These are phyloP conservation scores for Invenusta paracnida DNA, from an alignment of 2,888 invertebrate species.

Conservation along the genomic window DNA sequence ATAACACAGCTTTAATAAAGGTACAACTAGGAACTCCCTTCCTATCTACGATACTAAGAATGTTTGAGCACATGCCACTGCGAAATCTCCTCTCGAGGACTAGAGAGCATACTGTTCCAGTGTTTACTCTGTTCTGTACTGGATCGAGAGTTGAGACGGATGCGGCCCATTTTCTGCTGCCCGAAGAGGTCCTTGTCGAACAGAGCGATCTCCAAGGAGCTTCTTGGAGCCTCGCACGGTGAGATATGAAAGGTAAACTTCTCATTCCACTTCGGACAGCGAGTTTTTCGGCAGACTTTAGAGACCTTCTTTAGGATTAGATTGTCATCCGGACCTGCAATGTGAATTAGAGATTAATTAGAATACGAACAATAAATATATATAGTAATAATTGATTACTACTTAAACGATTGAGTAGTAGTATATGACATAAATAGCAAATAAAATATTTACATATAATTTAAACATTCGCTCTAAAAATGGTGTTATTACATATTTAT, in stretches of 20 bases:
- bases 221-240: constrained; percentile 91
- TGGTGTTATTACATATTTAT: too few relatives aligned
- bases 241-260: constrained; percentile 91
- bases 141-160: constrained; percentile 65
- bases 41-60: constrained; percentile 46
- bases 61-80: constrained; percentile 90
- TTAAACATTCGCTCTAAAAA: too few relatives aligned
- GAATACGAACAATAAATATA: too few relatives aligned
- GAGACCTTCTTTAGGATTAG: constrained; percentile 73
- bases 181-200: constrained; percentile 97
- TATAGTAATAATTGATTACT: too few relatives aligned
- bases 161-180: constrained; percentile 77
- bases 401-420: too few relatives aligned
- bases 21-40: too few relatives aligned
- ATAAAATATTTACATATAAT: too few relatives aligned
- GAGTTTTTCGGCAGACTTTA: constrained; percentile 67
- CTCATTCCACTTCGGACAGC: constrained; percentile 92
- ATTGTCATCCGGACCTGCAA: not conserved
- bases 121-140: constrained; percentile 92
- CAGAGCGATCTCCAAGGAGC: constrained; percentile 84
- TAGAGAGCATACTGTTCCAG: constrained; percentile 97
- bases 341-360: too few relatives aligned
- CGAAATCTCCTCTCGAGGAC: constrained; percentile 86
- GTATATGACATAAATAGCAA: too few relatives aligned
- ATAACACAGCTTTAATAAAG: too few relatives aligned